Evolutionary conservation across 2,797 vertebrate genomes (phyloP).

Genomic region (Momotus momota): DNA sequence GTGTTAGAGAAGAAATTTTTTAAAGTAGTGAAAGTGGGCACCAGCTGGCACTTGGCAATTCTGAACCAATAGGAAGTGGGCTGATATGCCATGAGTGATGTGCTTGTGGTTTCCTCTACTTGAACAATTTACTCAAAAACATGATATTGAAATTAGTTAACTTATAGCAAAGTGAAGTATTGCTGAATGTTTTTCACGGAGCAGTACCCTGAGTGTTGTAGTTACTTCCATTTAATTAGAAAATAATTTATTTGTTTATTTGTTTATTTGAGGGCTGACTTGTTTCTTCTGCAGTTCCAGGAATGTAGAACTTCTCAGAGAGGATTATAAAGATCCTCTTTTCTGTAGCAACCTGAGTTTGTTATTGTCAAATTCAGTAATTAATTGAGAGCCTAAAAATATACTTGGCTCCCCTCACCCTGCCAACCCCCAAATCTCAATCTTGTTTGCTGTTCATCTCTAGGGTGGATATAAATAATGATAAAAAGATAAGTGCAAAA

Average conservation of each 20-base stretch:
- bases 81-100: not conserved
- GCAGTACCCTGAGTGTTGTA: not conserved
- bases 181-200: not conserved
- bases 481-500: constrained; percentile 90
- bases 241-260: not conserved
- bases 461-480: constrained; percentile 92
- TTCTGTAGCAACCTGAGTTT: not conserved
- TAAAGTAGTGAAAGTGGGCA: not conserved
- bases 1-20: not conserved
- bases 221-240: not conserved
- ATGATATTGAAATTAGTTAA: not conserved
- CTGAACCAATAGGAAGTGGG: not conserved
- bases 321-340: not conserved
- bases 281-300: not conserved
- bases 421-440: accelerated
- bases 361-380: not conserved
- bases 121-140: not conserved
- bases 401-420: not conserved
- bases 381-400: not conserved
- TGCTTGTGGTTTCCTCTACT: not conserved
- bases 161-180: not conserved
- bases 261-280: not conserved
- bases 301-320: not conserved
- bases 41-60: not conserved
- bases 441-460: accelerated